phyloP scores from a whole-genome alignment of 2,888 invertebrate species.

The Philhelius pedissequus region DNA sequence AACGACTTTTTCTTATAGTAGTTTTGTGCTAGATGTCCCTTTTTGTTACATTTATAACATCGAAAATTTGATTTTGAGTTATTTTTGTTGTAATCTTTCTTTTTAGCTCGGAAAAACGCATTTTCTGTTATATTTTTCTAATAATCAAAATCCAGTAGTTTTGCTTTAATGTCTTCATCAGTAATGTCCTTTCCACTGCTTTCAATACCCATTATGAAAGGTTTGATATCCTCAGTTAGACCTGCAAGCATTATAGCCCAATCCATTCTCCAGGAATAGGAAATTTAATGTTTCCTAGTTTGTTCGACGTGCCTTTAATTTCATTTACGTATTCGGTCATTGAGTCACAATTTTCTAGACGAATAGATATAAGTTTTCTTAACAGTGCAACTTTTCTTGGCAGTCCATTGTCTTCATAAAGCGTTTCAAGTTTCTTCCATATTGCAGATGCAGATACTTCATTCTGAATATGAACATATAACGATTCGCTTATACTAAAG shows the following conservation, averaged over 20 bases:
- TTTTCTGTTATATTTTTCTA: no score
- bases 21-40: no score
- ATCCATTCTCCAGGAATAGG: neutral
- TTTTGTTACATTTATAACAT: no score
- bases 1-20: no score
- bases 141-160: no score
- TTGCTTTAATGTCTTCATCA: no score
- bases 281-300: neutral
- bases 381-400: no score
- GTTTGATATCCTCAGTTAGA: neutral
- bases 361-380: no score
- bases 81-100: no score
- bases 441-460: neutral
- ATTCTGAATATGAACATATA: neutral
- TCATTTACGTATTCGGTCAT: neutral
- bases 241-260: neutral
- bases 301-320: neutral
- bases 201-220: neutral
- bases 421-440: neutral
- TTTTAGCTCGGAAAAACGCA: no score
- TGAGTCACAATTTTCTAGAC: no score
- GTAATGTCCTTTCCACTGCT: neutral
- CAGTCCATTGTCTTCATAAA: neutral
- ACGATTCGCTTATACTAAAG: neutral
- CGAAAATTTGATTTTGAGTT: no score